phyloP scores from a whole-genome alignment of 2,888 invertebrate species.

The Proisotoma minuta region DNA sequence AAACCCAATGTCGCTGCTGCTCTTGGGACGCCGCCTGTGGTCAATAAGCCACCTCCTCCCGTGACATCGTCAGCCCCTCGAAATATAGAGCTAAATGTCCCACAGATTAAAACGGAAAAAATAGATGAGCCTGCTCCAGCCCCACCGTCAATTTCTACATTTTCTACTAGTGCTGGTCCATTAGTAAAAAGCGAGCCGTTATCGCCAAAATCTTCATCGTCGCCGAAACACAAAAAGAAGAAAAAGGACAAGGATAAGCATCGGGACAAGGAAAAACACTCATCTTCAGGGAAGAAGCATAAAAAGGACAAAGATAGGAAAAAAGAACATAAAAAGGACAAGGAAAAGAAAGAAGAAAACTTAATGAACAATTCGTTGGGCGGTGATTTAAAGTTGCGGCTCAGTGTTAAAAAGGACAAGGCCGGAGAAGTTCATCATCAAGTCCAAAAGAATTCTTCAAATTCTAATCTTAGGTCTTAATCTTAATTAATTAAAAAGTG shows the following conservation, averaged over 20 bases:
- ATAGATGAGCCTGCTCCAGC: slow-evolving; percentile 1
- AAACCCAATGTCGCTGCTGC: not conserved
- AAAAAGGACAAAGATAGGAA: slow-evolving; percentile 38
- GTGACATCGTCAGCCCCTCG: not conserved
- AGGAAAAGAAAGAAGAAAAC: no score
- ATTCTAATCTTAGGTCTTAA: not conserved
- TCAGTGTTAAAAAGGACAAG: not conserved
- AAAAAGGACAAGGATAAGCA: slow-evolving; percentile 42
- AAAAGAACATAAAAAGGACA: no score
- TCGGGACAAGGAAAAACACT: slow-evolving; percentile 40
- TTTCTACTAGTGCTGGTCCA: no score
- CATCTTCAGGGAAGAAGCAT: slow-evolving; percentile 30
- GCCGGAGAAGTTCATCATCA: not conserved
- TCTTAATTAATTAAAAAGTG: no score
- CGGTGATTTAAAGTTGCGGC: not conserved
- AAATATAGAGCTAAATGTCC: slow-evolving; percentile 22
- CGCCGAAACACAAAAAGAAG: slow-evolving; percentile 30
- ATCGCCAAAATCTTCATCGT: no score
- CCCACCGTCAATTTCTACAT: slow-evolving; percentile 12
- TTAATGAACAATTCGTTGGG: no score
- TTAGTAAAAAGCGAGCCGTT: no score
- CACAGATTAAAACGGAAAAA: slow-evolving; percentile 17
- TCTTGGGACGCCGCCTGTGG: slow-evolving; percentile 4
- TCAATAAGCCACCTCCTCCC: slow-evolving; percentile 12
- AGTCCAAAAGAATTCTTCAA: not conserved